Conservation (phyloP, 2,888 invertebrate species). For the Sericinus montela region DNA sequence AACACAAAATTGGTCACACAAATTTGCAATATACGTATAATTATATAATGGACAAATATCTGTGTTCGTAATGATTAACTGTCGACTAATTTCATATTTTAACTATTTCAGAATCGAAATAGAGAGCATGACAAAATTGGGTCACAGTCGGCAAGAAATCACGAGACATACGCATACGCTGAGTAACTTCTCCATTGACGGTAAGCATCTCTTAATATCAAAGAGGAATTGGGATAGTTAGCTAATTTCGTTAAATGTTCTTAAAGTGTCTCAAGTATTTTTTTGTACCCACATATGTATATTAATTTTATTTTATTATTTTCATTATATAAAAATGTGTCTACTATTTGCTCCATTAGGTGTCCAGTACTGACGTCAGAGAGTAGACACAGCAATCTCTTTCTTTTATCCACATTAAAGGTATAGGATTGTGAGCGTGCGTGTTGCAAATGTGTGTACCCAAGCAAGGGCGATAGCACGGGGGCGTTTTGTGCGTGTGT, state of each 20-base stretch:
- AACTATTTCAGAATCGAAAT: constrained; percentile 81
- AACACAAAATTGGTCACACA: too few species aligned
- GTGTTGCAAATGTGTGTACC: constrained; percentile 63
- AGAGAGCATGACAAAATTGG: constrained; percentile 86
- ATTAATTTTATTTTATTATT: not conserved
- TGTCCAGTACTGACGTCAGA: constrained; percentile 77
- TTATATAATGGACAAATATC: too few species aligned
- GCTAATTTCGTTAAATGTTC: constrained; percentile 11
- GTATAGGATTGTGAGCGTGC: constrained; percentile 76
- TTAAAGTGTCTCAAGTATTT: not conserved
- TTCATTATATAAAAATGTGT: constrained; percentile 40
- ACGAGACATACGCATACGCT: constrained; percentile 60
- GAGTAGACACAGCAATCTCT: constrained; percentile 74
- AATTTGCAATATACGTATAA: too few species aligned
- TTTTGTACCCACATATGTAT: too few species aligned
- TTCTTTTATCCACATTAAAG: constrained; percentile 75
- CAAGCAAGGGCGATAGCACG: constrained; percentile 40
- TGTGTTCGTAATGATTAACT: not conserved
- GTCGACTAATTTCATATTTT: not conserved
- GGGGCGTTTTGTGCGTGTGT: constrained; percentile 37
- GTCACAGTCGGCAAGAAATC: constrained; percentile 72
- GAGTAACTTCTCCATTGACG: constrained; percentile 69
- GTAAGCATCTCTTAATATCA: constrained; percentile 34
- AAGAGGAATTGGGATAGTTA: not conserved
- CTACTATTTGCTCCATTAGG: constrained; percentile 73